phyloP scores from a whole-genome alignment of 2,888 invertebrate species.

The Standfussiana lucernea region DNA sequence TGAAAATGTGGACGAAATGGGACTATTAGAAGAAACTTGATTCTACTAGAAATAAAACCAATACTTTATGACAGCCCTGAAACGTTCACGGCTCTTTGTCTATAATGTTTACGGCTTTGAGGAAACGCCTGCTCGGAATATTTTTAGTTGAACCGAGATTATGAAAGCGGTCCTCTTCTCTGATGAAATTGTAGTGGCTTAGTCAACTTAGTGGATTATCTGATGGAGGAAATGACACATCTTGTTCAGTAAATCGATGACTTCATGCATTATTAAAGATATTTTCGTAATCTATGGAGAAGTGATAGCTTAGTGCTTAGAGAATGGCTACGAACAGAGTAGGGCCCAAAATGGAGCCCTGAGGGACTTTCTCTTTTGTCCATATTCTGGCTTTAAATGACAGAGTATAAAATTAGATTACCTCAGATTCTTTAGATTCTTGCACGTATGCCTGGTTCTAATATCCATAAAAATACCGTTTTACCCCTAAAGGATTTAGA shows the following conservation, averaged over 20 bases:
- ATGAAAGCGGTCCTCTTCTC: conserved; percentile 41
- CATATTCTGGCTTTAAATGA: not conserved
- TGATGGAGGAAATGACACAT: not conserved
- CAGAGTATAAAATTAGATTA: not conserved
- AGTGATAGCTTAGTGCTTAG: not conserved
- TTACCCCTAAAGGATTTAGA: not conserved
- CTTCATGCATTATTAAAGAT: not conserved
- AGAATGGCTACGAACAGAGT: not conserved
- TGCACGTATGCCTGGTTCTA: not conserved
- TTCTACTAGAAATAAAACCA: not conserved
- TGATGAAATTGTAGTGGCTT: conserved; percentile 52
- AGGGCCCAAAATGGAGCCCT: not conserved
- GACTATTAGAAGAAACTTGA: not conserved
- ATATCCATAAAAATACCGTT: not conserved
- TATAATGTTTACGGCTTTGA: conserved; percentile 64
- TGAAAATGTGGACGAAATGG: not conserved
- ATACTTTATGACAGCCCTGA: conserved; percentile 37
- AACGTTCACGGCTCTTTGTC: conserved; percentile 39
- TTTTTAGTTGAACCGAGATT: conserved; percentile 61
- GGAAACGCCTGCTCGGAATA: conserved; percentile 65
- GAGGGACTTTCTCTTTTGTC: not conserved
- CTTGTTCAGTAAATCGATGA: not conserved
- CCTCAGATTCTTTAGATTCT: not conserved
- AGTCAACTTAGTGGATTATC: conserved; percentile 1
- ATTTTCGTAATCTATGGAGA: not conserved